These are phyloP conservation scores for Enteromius treurensis DNA, from an alignment of 2,797 vertebrate species.

Conservation along the genomic window DNA sequence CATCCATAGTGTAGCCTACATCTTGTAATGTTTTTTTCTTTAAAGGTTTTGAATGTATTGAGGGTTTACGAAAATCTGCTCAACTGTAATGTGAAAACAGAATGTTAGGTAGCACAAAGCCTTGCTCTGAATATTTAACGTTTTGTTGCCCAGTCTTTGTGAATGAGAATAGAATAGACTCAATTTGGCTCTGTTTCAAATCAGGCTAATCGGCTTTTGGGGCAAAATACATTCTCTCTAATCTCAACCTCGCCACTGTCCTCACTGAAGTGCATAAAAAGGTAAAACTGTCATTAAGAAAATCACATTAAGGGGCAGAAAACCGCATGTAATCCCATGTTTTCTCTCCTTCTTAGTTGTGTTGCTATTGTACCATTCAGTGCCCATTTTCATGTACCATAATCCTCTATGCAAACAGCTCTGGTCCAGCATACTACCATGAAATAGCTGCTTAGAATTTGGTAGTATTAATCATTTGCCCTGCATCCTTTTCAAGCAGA, in stretches of 20 bases:
- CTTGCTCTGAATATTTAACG: constrained; percentile 24
- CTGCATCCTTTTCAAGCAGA: neutral
- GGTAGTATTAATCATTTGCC: constrained; percentile 5
- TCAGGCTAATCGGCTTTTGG: constrained; percentile 74
- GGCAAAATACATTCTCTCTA: constrained; percentile 71
- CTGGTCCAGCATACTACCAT: constrained; percentile 39
- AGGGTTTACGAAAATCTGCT: constrained; percentile 7
- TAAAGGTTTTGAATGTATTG: constrained; percentile 3
- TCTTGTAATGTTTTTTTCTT: neutral
- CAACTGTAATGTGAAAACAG: constrained; percentile 25
- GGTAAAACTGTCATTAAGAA: constrained; percentile 74
- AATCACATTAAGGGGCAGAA: constrained; percentile 74
- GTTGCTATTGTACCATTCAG: constrained; percentile 63
- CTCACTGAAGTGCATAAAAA: constrained; percentile 72
- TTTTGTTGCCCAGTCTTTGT: constrained; percentile 45
- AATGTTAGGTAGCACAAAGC: constrained; percentile 28
- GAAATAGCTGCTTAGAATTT: constrained; percentile 41
- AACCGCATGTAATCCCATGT: constrained; percentile 76
- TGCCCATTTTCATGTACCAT: constrained; percentile 59
- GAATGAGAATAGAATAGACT: constrained; percentile 53
- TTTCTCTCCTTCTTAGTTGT: constrained; percentile 65
- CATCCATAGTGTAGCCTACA: neutral
- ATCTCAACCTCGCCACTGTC: constrained; percentile 71
- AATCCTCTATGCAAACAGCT: constrained; percentile 68
- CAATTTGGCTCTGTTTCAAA: constrained; percentile 72